phyloP scores from a whole-genome alignment of 2,888 invertebrate genomes.

The Emmelina monodactyla region DNA sequence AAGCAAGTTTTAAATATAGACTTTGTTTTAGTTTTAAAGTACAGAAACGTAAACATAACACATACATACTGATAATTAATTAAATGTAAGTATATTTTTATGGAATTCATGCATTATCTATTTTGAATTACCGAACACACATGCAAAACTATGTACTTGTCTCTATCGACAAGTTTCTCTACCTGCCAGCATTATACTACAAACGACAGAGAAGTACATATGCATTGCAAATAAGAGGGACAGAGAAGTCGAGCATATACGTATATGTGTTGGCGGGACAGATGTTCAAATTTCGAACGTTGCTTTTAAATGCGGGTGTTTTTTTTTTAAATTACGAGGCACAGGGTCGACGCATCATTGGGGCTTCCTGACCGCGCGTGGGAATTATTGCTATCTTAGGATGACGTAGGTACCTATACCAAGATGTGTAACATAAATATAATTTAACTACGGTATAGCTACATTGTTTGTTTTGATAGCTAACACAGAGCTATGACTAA shows the following conservation, averaged over 20 bases:
- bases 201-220: background rate
- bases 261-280: slow-evolving; percentile 1
- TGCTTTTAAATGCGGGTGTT: slow-evolving; percentile 1
- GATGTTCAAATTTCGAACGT: slow-evolving; percentile 1
- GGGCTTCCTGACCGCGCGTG: slow-evolving; percentile 5
- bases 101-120: no score
- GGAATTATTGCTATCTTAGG: slow-evolving; percentile 1
- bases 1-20: no score
- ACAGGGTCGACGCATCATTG: slow-evolving; percentile 7
- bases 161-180: background rate
- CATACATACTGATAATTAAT: no score
- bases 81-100: no score
- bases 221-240: background rate
- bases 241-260: background rate
- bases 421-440: no score
- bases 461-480: no score
- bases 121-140: no score
- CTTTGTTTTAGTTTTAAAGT: no score
- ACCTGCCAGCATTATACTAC: slow-evolving; percentile 1
- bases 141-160: background rate
- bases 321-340: slow-evolving; percentile 3
- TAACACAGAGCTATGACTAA: no score
- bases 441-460: no score
- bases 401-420: no score
- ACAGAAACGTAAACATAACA: no score